Conservation (phyloP, 2,113 vertebrate species). For the Shinisaurus crocodilurus region DNA sequence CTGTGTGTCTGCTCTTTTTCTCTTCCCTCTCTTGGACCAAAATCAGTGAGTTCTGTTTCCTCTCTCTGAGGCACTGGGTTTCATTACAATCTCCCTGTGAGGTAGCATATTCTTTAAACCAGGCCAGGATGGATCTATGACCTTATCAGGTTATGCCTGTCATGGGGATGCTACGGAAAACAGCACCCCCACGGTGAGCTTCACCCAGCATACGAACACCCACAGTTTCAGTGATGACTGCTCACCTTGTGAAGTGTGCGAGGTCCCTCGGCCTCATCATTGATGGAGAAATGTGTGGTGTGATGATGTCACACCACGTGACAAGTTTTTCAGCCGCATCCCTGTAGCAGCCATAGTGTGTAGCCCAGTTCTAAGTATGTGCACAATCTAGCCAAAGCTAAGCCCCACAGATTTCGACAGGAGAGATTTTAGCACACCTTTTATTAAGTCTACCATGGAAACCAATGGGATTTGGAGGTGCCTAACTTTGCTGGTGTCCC, state of each 20-base stretch:
- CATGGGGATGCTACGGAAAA: neutral
- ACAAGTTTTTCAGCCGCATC: too few relatives aligned
- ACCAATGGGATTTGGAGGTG: neutral
- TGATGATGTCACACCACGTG: neutral
- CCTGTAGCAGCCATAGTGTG: neutral
- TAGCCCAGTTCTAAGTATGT: neutral
- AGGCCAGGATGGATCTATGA: slow-evolving; percentile 14
- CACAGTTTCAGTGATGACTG: neutral
- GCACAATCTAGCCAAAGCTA: neutral
- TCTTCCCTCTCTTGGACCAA: slow-evolving; percentile 48
- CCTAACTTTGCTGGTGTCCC: neutral
- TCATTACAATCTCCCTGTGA: slow-evolving; percentile 60
- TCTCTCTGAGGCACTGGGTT: slow-evolving; percentile 40
- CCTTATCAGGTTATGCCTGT: neutral
- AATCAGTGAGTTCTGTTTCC: slow-evolving; percentile 56
- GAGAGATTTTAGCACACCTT: neutral
- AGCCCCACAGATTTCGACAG: neutral
- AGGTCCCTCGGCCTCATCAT: neutral
- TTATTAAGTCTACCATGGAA: neutral
- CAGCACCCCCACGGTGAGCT: neutral
- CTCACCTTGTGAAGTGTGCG: neutral
- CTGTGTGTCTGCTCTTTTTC: slow-evolving; percentile 47
- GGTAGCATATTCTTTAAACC: slow-evolving; percentile 41
- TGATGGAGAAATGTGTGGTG: too few relatives aligned
- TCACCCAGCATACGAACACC: neutral